Evolutionary conservation across 92 coral and sea anemone species (phyloP).

Genomic region (Porites cylindrica): DNA sequence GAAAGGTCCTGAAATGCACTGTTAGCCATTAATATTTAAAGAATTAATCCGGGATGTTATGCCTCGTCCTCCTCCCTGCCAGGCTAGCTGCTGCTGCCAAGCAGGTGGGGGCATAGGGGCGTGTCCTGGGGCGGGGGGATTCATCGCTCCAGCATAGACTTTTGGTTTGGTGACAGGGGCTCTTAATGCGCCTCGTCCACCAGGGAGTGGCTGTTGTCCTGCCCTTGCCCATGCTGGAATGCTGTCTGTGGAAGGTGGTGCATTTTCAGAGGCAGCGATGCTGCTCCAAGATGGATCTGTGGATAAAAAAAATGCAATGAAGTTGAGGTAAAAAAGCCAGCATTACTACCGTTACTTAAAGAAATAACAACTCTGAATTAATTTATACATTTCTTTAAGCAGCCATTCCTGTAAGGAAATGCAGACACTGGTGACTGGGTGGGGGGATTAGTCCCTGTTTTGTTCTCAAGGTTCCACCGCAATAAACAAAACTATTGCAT

Average conservation of each 20-base stretch:
- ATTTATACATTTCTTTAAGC: too few relatives aligned
- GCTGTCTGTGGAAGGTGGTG: conserved; percentile 24
- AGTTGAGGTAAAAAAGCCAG: neutral
- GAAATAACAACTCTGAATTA: too few relatives aligned
- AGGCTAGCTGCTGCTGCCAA: conserved; percentile 76
- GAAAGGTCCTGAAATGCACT: neutral
- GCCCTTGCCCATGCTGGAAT: conserved; percentile 64
- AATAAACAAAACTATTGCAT: too few relatives aligned
- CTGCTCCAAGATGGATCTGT: conserved; percentile 53
- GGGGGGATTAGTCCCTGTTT: too few relatives aligned
- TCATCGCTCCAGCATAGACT: conserved; percentile 89
- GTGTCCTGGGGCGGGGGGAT: conserved; percentile 82
- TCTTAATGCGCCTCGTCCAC: conserved; percentile 80
- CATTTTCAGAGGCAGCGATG: conserved; percentile 16
- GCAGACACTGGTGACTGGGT: too few relatives aligned
- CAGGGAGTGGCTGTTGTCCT: conserved; percentile 43
- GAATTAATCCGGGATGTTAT: conserved; percentile 21
- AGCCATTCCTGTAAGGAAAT: too few relatives aligned
- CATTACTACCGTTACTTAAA: too few relatives aligned
- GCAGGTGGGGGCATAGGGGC: conserved; percentile 95
- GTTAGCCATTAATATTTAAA: conserved; percentile 15
- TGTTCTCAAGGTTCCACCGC: too few relatives aligned
- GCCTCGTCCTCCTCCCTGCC: conserved; percentile 14
- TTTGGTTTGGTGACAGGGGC: conserved; percentile 80
- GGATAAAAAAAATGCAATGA: neutral